Percentiles rank a stretch among this genome's conserved stretches.
phyloP scores from a whole-genome alignment of 2,797 vertebrate genomes.

The Periophthalmus magnuspinnatus region DNA sequence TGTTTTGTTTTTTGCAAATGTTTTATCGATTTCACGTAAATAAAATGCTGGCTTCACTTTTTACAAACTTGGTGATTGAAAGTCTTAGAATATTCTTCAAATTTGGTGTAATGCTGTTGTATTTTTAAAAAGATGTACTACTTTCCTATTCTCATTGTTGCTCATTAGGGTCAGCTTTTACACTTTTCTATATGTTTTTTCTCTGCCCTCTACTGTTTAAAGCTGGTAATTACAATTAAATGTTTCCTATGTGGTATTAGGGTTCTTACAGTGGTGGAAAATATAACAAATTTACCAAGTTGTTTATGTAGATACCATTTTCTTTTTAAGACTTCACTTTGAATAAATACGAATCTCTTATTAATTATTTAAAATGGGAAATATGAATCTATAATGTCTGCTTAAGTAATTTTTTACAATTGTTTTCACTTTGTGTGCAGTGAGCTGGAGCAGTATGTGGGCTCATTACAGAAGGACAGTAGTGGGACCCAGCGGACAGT shows the following conservation, averaged over 20 bases:
- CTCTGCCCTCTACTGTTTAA: conserved; percentile 64
- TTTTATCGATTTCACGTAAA: neutral
- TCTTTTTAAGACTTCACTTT: too few relatives aligned
- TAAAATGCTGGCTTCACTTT: neutral
- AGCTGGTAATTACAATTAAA: conserved; percentile 11
- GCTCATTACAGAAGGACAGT: conserved; percentile 83
- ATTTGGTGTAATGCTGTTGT: neutral
- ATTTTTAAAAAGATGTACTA: too few relatives aligned
- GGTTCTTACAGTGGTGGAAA: neutral
- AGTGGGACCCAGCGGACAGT: conserved; percentile 69
- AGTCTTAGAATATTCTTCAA: neutral
- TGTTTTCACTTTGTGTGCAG: conserved; percentile 63
- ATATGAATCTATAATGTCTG: neutral
- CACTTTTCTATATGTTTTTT: conserved; percentile 11
- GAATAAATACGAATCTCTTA: neutral
- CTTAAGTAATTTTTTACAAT: neutral
- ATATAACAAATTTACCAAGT: neutral
- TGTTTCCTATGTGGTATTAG: neutral
- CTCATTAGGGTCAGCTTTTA: neutral
- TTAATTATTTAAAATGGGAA: too few relatives aligned
- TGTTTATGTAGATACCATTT: neutral
- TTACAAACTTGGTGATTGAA: neutral
- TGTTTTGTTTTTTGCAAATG: neutral
- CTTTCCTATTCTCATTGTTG: neutral
- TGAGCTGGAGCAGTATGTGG: conserved; percentile 91